Percentiles rank a stretch among this genome's conserved stretches.
Conservation (phyloP, 2,113 vertebrate species). For the Campylomormyrus tamandua region DNA sequence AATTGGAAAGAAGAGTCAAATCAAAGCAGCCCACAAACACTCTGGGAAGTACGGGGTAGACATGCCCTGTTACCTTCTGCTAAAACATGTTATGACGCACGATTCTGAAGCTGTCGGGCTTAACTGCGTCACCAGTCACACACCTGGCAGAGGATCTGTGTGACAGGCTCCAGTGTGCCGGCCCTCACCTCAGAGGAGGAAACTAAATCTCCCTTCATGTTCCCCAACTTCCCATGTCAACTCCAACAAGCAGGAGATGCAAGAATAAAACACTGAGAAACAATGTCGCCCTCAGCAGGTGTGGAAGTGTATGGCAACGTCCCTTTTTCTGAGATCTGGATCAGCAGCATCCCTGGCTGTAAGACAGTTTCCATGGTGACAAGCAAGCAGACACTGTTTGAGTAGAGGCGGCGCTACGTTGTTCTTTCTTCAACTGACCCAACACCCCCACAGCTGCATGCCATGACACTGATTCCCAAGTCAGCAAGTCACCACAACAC, state of each 20-base stretch:
- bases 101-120: neutral
- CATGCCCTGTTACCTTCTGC: neutral
- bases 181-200: neutral
- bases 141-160: neutral
- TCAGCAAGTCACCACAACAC: neutral
- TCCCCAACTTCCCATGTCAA: neutral
- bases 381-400: neutral
- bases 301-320: neutral
- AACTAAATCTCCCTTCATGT: neutral
- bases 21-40: neutral
- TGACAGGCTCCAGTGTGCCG: neutral
- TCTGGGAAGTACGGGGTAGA: neutral
- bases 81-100: neutral
- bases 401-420: neutral
- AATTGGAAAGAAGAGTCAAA: neutral
- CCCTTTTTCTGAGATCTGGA: neutral
- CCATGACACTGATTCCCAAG: neutral
- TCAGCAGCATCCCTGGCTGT: neutral
- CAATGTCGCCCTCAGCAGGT: neutral
- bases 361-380: neutral
- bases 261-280: neutral
- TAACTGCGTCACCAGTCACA: neutral
- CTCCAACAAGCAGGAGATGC: neutral
- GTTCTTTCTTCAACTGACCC: neutral
- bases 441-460: neutral